These are phyloP conservation scores for Diorhabda carinulata DNA, from an alignment of 1,140 invertebrate species.

Conservation along the genomic window DNA sequence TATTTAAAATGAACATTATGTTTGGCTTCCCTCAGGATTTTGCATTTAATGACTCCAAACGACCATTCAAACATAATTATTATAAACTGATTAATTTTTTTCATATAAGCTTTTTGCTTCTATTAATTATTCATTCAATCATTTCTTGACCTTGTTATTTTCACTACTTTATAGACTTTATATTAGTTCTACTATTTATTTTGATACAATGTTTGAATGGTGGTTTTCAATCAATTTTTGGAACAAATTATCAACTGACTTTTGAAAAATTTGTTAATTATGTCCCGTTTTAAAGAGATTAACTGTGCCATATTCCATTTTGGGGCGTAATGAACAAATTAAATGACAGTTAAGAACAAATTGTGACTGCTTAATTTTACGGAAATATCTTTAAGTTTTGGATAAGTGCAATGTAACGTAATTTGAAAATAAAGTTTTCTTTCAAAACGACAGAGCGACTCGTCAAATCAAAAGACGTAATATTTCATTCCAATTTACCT, in stretches of 20 bases:
- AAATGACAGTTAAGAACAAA: constrained; percentile 20
- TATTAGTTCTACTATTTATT: no score
- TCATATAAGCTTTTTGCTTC: no score
- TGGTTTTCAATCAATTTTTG: background rate
- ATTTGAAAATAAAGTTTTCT: background rate
- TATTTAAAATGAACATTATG: constrained; percentile 45
- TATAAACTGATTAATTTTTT: no score
- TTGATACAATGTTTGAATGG: background rate
- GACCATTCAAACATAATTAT: background rate
- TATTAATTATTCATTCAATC: no score
- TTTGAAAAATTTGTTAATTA: constrained; percentile 5
- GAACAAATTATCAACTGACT: constrained; percentile 8
- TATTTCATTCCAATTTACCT: no score
- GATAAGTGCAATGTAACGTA: constrained; percentile 49
- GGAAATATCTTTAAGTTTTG: constrained; percentile 41
- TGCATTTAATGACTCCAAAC: constrained; percentile 30
- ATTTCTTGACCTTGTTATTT: no score
- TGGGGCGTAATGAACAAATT: constrained; percentile 21
- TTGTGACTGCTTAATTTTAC: constrained; percentile 45
- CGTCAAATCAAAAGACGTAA: no score
- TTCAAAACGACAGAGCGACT: no score
- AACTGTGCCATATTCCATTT: constrained; percentile 36
- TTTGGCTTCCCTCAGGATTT: constrained; percentile 45
- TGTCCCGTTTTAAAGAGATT: constrained; percentile 27
- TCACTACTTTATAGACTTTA: no score